Percentiles rank a stretch among this genome's conserved stretches.
Evolutionary conservation across 2,888 invertebrate species (phyloP).

Genomic region (Trichacis sp.): DNA sequence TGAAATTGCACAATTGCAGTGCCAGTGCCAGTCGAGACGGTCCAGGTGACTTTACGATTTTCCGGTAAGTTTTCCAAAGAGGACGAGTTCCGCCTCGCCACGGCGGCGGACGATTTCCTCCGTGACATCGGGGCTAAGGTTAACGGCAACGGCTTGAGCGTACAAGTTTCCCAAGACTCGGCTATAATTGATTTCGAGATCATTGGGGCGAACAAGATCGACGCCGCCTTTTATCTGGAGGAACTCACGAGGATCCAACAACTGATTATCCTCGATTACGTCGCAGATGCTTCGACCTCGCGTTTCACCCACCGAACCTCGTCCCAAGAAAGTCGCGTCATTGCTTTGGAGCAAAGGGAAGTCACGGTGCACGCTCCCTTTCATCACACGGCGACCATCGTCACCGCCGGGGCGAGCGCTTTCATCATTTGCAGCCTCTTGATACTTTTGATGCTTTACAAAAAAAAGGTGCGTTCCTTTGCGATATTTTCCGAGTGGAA

Average conservation of each 20-base stretch:
- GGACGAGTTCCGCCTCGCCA: constrained; percentile 55
- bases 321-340: constrained; percentile 65
- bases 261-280: constrained; percentile 69
- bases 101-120: constrained; percentile 59
- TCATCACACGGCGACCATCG: constrained; percentile 83
- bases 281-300: constrained; percentile 76
- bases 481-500: background rate
- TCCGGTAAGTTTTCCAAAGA: constrained; percentile 72
- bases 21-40: constrained; percentile 80
- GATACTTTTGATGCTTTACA: constrained; percentile 81
- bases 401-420: constrained; percentile 82
- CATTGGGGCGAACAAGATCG: constrained; percentile 80
- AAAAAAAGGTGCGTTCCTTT: constrained; percentile 70
- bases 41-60: constrained; percentile 81
- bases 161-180: constrained; percentile 60
- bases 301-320: constrained; percentile 73
- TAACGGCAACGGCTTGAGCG: constrained; percentile 54
- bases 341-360: constrained; percentile 76
- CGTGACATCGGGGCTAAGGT: constrained; percentile 62
- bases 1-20: constrained; percentile 68
- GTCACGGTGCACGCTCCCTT: constrained; percentile 76
- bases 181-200: constrained; percentile 70
- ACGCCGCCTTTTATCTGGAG: constrained; percentile 83
- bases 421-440: constrained; percentile 84
- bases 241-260: constrained; percentile 77